Percentiles rank a stretch among this genome's conserved stretches.
Evolutionary conservation across 2,888 invertebrate genomes (phyloP).

Genomic region (Bedellia somnulentella): DNA sequence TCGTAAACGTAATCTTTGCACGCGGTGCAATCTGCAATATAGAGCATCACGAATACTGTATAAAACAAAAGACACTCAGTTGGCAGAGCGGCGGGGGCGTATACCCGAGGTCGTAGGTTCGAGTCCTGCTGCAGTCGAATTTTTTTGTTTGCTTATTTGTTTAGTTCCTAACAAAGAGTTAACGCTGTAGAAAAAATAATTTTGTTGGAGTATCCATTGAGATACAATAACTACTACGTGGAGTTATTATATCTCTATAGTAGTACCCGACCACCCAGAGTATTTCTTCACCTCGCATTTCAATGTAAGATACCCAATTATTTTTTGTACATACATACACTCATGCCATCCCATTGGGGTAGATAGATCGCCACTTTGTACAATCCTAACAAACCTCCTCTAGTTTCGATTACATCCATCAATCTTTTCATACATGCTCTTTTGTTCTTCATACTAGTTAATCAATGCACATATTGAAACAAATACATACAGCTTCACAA

Average conservation of each 20-base stretch:
- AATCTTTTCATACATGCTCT: too few species aligned
- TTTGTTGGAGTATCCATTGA: background rate
- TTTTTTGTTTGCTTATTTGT: background rate
- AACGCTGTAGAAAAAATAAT: background rate
- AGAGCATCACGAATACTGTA: background rate
- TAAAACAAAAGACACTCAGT: too few species aligned
- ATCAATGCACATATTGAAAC: background rate
- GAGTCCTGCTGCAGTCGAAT: too few species aligned
- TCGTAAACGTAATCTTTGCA: conserved; percentile 29
- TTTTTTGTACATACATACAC: background rate
- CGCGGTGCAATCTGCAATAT: conserved; percentile 20
- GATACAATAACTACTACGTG: background rate
- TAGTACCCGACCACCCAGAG: background rate
- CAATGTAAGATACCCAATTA: background rate
- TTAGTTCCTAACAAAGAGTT: background rate
- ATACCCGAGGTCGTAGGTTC: too few species aligned
- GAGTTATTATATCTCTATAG: background rate
- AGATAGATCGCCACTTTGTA: too few species aligned
- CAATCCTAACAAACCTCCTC: too few species aligned
- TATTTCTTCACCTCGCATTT: background rate
- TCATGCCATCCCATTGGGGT: too few species aligned
- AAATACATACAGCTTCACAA: background rate
- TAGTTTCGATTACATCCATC: too few species aligned
- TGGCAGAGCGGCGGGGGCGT: too few species aligned
- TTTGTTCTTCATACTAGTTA: too few species aligned